Base-by-base conservation (phyloP, 2,888 invertebrate species). In the Schizotus pectinicornis region DNA sequence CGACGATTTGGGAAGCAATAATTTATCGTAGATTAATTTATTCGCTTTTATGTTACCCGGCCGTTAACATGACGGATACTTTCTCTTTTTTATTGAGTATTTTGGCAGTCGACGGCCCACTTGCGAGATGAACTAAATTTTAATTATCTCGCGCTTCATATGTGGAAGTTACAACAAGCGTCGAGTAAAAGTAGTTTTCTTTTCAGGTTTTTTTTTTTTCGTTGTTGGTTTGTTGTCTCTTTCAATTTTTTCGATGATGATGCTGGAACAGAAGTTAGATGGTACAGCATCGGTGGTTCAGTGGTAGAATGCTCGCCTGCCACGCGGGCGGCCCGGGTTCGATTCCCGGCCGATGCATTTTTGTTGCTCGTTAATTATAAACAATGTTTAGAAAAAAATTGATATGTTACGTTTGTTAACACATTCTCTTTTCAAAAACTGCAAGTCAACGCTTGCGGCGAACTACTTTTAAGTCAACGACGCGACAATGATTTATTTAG, bases 271-370 rank as follows among this genome's bases (percentile, higher is more conserved):
- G 2, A 9, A 35, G 6, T 35, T 6, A 9, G 5, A 2, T 22
- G 22, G 5, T 22, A 22, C 22, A 71, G 78, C 78, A 79, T 78
- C 78, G 78, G 76, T 78, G 79, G 78, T 79, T 78, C 79, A 79
- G 77, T 78, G 78, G 78, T 79, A 79, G 78, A 79, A 79, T 79
- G 78, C 79, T 79, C 79, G 79, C 78, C 79, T 79, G 78, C 78
- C 78, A 79, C 77, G 78, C 77, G 77, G 77, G 79, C 79, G 79
- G 76, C 77, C 78, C 79, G 79, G 78, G 79, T 79, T 79, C 79
- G 79, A 80, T 79, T 80, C 79, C 79, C 79, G 79, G 69, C 70
- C 69, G 68, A 71, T 69, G 69, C 70, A 69, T 7, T 0, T 5
- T 41, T 56, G 9, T 48, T 48, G n/a, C 6, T 22, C 2, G 5